Evolutionary conservation across 2,888 invertebrate genomes (phyloP), one percentile per base, ranked within the genome.

Genomic region (Ceramica pisi): DNA sequence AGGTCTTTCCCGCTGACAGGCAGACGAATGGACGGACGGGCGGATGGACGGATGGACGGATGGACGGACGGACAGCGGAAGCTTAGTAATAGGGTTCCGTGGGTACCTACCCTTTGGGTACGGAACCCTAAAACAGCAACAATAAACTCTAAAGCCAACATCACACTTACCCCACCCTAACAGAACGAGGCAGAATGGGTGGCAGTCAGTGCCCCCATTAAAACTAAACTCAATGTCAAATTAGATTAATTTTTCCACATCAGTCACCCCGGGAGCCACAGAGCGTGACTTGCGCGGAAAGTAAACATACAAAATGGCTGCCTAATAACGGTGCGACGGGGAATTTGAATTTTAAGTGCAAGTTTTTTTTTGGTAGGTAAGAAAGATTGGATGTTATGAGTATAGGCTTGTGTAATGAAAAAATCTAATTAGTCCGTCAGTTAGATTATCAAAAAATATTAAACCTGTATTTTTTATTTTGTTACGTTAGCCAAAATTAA

Each of bases 241-340:
- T 94, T 92, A 90, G 90, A 94, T 93, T 91, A 92, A 86, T 87
- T 92, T 90, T 91, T 90, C 89, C 87, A 88, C 89, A 84, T 82
- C 88, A 84, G 81, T 87, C 88, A 82, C 86, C 88, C 87, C 85
- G 85, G 83, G 86, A 86, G 46, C 86, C 87, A 84, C 88, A 80
- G 81, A 87, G 86, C 94, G 93, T 93, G 91, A 92, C 91, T 88
- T 73, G 85, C 87, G 83, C 75, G 82, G 84, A 88, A 92, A 86
- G 91, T 92, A 93, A 93, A 93, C 91, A 93, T 86, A 84, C 92
- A 94, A 94, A 89, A 94, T 94, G 94, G 94, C 94, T 83, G 91
- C 69, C 50, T 84, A 79, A 75, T 84, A 75, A 82, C 77, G 71
- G 81, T 59, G 60, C 56, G 53, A 62, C 66, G 72, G 75, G 23